phyloP scores from a whole-genome alignment of 23 tunicate genomes.

The Diplosoma virens region DNA sequence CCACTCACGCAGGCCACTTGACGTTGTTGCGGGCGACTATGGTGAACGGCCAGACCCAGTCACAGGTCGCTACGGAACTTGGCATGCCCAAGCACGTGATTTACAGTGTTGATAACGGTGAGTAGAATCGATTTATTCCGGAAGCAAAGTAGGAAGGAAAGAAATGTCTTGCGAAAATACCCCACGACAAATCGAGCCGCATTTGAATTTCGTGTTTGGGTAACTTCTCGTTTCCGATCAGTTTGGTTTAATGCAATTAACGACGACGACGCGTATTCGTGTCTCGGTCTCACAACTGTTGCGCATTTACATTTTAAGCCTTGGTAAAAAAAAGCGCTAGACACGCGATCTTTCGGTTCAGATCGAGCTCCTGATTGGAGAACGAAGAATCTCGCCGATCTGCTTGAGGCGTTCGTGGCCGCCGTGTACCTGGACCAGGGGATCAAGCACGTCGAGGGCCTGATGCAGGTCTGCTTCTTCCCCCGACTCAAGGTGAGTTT shows the following conservation, averaged over 20 bases:
- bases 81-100: conserved; percentile 84
- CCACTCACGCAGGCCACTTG: conserved; percentile 89
- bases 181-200: too few relatives aligned
- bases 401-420: conserved; percentile 91
- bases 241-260: too few relatives aligned
- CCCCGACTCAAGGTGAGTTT: conserved; percentile 69
- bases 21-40: conserved; percentile 87
- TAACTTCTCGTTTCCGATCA: too few relatives aligned
- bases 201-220: too few relatives aligned
- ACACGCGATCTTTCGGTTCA: not conserved
- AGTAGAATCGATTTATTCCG: too few relatives aligned
- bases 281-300: not conserved
- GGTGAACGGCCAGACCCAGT: conserved; percentile 92
- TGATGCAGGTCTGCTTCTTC: conserved; percentile 91
- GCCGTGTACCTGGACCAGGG: conserved; percentile 88
- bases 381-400: conserved; percentile 89
- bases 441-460: conserved; percentile 67
- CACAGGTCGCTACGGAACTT: conserved; percentile 86
- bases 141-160: too few relatives aligned
- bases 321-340: too few relatives aligned
- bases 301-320: too few relatives aligned
- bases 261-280: too few relatives aligned
- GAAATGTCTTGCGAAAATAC: too few relatives aligned
- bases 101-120: conserved; percentile 4
- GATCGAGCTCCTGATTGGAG: conserved; percentile 80